Percentiles rank a stretch among this genome's conserved stretches.
These are phyloP conservation scores for Cromileptes altivelis DNA, from an alignment of 2,113 vertebrate species.

Conservation along the genomic window DNA sequence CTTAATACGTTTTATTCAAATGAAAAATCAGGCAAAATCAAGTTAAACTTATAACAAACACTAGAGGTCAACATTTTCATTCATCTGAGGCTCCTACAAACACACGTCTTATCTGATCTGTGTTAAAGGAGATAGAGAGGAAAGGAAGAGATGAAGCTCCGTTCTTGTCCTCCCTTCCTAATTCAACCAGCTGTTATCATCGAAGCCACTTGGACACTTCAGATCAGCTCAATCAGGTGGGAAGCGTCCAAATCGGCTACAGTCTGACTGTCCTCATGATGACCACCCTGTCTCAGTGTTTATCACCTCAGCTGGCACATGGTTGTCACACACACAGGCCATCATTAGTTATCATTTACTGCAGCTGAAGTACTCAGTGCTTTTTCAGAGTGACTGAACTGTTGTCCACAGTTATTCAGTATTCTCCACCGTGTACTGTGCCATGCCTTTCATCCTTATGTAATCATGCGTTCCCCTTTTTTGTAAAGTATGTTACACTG, in stretches of 20 bases:
- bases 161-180: background rate
- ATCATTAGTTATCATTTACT: too few species aligned
- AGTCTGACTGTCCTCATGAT: background rate
- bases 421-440: background rate
- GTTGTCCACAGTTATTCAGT: background rate
- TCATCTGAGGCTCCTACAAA: background rate
- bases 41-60: background rate
- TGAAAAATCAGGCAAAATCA: background rate
- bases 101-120: background rate
- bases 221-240: background rate
- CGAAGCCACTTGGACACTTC: background rate
- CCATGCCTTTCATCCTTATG: too few species aligned
- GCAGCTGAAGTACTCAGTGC: too few species aligned
- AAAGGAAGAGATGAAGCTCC: background rate
- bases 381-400: too few species aligned
- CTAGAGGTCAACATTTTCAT: background rate
- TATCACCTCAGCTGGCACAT: background rate
- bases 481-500: background rate
- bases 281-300: background rate
- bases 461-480: background rate
- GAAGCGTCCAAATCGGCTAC: background rate
- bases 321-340: background rate
- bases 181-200: conserved; percentile 2
- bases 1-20: background rate
- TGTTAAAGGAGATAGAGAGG: background rate